A percentile compares a stretch with the other conserved stretches of the same genome.
phyloP scores from a whole-genome alignment of 2,113 vertebrate species.

The Cyanoderma ruficeps region DNA sequence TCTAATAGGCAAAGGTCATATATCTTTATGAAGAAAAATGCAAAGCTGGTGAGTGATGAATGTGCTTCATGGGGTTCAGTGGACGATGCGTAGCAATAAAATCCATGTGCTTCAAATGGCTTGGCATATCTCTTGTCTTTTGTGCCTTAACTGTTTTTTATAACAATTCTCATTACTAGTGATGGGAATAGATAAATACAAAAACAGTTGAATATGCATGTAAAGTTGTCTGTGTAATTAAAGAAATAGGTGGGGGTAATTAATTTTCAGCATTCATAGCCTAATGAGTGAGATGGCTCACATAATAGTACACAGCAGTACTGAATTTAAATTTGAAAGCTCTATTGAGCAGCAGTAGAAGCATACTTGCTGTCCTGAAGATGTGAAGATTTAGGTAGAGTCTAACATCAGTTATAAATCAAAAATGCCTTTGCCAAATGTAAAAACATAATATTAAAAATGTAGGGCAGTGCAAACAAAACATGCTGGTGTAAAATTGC shows the following conservation, averaged over 20 bases:
- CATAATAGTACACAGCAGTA: not conserved
- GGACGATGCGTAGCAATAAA: conserved; percentile 74
- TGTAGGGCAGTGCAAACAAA: not conserved
- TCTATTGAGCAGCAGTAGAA: not conserved
- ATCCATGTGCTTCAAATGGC: conserved; percentile 56
- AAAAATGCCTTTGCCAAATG: not conserved
- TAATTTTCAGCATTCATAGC: not conserved
- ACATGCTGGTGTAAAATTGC: not conserved
- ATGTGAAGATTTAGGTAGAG: not conserved
- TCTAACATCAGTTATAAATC: not conserved
- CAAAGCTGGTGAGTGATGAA: conserved; percentile 80
- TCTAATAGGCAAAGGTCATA: conserved; percentile 86
- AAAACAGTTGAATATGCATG: conserved; percentile 1
- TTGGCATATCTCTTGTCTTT: conserved; percentile 51
- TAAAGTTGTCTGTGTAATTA: not conserved
- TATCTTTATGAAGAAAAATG: conserved; percentile 86
- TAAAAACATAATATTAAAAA: not conserved
- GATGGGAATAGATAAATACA: conserved; percentile 30
- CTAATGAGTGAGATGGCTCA: not conserved
- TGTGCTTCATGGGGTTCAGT: conserved; percentile 74
- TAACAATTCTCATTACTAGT: conserved; percentile 29
- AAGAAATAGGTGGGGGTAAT: not conserved
- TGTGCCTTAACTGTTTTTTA: conserved; percentile 28
- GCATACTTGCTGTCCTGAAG: not conserved
- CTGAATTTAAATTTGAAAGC: not conserved